Conservation (phyloP, 1,140 invertebrate genomes). For the Drosophila paulistorum region DNA sequence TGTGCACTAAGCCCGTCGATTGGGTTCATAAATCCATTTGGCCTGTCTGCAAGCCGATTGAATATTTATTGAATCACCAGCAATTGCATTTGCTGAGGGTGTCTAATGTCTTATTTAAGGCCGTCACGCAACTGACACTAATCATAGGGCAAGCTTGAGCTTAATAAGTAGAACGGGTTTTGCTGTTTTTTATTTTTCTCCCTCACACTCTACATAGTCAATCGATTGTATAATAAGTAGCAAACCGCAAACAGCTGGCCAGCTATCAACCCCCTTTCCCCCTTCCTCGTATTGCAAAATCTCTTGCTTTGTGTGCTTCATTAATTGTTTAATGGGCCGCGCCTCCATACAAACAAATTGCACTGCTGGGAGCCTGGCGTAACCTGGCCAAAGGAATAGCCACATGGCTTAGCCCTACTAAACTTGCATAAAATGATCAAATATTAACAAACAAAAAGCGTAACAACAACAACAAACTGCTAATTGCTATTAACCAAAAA, state of each 20-base stretch:
- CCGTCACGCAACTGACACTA: conserved; percentile 59
- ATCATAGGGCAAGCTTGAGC: conserved; percentile 63
- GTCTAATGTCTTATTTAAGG: conserved; percentile 64
- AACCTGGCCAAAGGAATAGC: conserved; percentile 18
- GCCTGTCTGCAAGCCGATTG: conserved; percentile 51
- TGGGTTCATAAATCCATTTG: conserved; percentile 41
- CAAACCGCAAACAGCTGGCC: conserved; percentile 39
- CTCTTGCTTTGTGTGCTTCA: conserved; percentile 55
- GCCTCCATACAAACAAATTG: conserved; percentile 42
- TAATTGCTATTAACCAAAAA: conserved; percentile 70
- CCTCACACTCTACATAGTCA: background rate
- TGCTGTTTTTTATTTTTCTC: background rate
- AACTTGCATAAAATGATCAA: background rate
- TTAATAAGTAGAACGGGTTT: conserved; percentile 56
- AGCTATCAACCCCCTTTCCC: conserved; percentile 8
- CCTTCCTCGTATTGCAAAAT: conserved; percentile 27
- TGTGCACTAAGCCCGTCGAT: background rate
- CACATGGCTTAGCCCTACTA: background rate
- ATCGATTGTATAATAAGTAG: conserved; percentile 17
- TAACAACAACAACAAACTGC: conserved; percentile 54
- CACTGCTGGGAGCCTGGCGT: conserved; percentile 49
- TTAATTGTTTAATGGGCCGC: conserved; percentile 78
- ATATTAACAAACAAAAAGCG: conserved; percentile 6
- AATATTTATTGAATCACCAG: conserved; percentile 49
- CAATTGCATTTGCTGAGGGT: conserved; percentile 25